Evolutionary conservation across 2,888 invertebrate species (phyloP).

Genomic region (Glyphotaelius pellucidus): DNA sequence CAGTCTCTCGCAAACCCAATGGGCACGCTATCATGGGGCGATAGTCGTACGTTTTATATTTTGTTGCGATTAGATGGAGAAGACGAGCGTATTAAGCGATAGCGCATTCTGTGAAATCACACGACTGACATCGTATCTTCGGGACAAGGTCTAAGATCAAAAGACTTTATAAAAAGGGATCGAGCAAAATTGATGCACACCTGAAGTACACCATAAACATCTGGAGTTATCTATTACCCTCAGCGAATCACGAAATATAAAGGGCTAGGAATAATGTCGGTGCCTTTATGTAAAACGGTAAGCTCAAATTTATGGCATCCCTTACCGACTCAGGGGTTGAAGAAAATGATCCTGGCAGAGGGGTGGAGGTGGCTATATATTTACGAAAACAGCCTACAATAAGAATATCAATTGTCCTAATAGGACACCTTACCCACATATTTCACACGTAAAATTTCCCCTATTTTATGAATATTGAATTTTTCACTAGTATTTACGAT

Average conservation of each 20-base stretch:
- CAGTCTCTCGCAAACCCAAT: background rate
- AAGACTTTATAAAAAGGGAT: no score
- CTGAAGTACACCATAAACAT: background rate
- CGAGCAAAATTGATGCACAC: background rate
- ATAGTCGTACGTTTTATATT: background rate
- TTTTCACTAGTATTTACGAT: background rate
- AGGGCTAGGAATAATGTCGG: conserved; percentile 53
- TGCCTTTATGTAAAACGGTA: conserved; percentile 65
- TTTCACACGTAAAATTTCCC: conserved; percentile 50
- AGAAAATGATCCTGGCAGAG: conserved; percentile 53
- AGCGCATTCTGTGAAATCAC: background rate
- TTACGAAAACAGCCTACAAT: conserved; percentile 59
- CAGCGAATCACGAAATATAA: conserved; percentile 57
- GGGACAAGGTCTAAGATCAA: background rate
- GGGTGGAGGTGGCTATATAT: conserved; percentile 58
- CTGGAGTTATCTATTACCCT: conserved; percentile 34
- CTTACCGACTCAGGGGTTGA: conserved; percentile 48
- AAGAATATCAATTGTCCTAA: conserved; percentile 63
- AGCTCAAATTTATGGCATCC: conserved; percentile 64
- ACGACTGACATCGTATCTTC: background rate
- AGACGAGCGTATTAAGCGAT: background rate
- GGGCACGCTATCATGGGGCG: background rate
- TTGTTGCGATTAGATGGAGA: background rate
- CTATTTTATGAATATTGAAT: conserved; percentile 53
- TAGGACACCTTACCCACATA: conserved; percentile 56